These are phyloP conservation scores for Crematogaster levior DNA, from an alignment of 2,888 invertebrate species.

Conservation along the genomic window DNA sequence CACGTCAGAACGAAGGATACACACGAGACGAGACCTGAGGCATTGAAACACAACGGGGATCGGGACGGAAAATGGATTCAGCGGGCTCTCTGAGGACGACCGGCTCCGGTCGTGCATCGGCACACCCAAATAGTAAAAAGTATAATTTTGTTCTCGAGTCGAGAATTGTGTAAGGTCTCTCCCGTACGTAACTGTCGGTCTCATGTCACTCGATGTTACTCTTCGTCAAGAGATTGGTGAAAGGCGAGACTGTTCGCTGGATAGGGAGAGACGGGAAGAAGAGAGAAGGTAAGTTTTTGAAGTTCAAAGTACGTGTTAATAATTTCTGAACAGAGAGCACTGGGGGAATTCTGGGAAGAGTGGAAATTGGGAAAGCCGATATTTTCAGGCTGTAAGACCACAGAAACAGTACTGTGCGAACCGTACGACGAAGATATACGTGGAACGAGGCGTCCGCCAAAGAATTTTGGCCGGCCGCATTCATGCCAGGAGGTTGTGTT, in stretches of 20 bases:
- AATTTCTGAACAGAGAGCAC: not conserved
- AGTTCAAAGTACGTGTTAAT: not conserved
- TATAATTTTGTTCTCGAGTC: slow-evolving; percentile 30
- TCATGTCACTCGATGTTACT: slow-evolving; percentile 62
- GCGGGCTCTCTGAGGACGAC: slow-evolving; percentile 30
- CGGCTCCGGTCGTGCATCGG: slow-evolving; percentile 60
- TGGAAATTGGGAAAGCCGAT: slow-evolving; percentile 50
- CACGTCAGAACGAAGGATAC: slow-evolving; percentile 72
- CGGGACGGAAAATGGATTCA: slow-evolving; percentile 33
- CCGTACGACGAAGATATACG: slow-evolving; percentile 77
- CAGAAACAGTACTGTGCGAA: slow-evolving; percentile 76
- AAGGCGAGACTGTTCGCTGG: slow-evolving; percentile 43
- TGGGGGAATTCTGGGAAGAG: not conserved
- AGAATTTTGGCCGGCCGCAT: slow-evolving; percentile 74
- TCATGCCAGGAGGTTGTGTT: slow-evolving; percentile 82
- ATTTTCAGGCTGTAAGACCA: slow-evolving; percentile 73
- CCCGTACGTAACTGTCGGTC: slow-evolving; percentile 60
- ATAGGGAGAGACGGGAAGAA: slow-evolving; percentile 3
- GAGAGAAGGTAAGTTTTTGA: not conserved
- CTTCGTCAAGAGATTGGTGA: slow-evolving; percentile 62
- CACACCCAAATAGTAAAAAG: slow-evolving; percentile 13
- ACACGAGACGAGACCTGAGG: slow-evolving; percentile 69
- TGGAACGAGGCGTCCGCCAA: slow-evolving; percentile 74
- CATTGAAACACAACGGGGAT: slow-evolving; percentile 41
- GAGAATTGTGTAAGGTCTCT: slow-evolving; percentile 62